phyloP scores from a whole-genome alignment of 2,888 invertebrate genomes.

The Eumacrocentrus americanus region DNA sequence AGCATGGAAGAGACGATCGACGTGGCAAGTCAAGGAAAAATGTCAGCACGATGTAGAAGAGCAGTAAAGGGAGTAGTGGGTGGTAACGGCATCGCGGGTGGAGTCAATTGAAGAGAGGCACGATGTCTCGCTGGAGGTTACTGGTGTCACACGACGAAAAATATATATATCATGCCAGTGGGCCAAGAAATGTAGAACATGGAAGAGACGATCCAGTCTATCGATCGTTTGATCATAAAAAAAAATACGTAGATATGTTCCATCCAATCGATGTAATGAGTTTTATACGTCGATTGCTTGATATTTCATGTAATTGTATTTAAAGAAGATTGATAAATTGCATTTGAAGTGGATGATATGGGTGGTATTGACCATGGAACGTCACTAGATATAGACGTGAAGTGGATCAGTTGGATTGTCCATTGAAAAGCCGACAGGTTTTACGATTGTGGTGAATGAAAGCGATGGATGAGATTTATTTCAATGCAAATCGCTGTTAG shows the following conservation, averaged over 20 bases:
- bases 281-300: no score
- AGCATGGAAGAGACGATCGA: constrained; percentile 20
- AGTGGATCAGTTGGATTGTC: no score
- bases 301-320: no score
- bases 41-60: constrained; percentile 4
- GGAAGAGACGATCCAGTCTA: constrained; percentile 34
- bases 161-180: constrained; percentile 26
- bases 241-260: not conserved
- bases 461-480: no score
- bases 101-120: constrained; percentile 21
- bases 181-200: constrained; percentile 34
- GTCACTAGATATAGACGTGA: no score
- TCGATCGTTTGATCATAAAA: constrained; percentile 31
- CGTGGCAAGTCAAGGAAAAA: constrained; percentile 10
- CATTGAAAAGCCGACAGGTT: no score
- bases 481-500: no score
- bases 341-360: no score
- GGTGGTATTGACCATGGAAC: no score
- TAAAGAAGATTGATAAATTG: no score
- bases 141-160: constrained; percentile 22
- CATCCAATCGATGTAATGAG: no score
- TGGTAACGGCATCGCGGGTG: constrained; percentile 10
- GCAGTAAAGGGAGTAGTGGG: not conserved
- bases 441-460: no score
- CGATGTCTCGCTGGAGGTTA: constrained; percentile 14